A percentile compares a stretch with the other conserved stretches of the same genome.
Conservation (phyloP, 2,888 invertebrate genomes). For the Physocephala rufipes region DNA sequence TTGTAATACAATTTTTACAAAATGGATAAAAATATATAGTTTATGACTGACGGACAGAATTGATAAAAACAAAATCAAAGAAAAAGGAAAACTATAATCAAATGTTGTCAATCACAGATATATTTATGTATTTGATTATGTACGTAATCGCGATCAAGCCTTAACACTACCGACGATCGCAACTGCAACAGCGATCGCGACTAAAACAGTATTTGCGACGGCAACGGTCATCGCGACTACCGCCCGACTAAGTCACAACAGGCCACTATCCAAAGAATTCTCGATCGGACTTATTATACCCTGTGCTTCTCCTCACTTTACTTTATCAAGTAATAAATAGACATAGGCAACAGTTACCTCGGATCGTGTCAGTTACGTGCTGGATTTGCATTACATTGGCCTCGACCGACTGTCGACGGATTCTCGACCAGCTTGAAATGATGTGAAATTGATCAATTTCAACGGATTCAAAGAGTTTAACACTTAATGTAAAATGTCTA, state of each 20-base stretch:
- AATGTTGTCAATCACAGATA: conserved; percentile 58
- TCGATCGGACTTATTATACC: neutral
- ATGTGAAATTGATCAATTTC: conserved; percentile 64
- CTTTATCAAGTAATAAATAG: too few species aligned
- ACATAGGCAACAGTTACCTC: neutral
- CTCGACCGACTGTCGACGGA: conserved; percentile 1
- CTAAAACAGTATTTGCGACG: neutral
- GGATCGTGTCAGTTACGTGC: conserved; percentile 21
- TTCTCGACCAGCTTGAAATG: conserved; percentile 27
- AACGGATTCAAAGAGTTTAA: conserved; percentile 53
- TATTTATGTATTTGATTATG: conserved; percentile 7
- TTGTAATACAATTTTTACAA: conserved; percentile 4
- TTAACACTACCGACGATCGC: neutral
- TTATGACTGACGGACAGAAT: neutral
- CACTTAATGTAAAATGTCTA: conserved; percentile 60
- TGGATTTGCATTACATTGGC: conserved; percentile 26
- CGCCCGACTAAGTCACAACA: neutral
- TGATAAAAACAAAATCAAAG: neutral
- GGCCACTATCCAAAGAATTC: neutral
- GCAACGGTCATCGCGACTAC: neutral
- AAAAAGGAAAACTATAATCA: conserved; percentile 48
- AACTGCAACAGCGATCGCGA: too few species aligned
- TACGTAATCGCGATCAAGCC: neutral
- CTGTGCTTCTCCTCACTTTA: neutral
- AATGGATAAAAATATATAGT: neutral